Conservation (phyloP, 2,888 invertebrate genomes). For the Leucozona laternaria region DNA sequence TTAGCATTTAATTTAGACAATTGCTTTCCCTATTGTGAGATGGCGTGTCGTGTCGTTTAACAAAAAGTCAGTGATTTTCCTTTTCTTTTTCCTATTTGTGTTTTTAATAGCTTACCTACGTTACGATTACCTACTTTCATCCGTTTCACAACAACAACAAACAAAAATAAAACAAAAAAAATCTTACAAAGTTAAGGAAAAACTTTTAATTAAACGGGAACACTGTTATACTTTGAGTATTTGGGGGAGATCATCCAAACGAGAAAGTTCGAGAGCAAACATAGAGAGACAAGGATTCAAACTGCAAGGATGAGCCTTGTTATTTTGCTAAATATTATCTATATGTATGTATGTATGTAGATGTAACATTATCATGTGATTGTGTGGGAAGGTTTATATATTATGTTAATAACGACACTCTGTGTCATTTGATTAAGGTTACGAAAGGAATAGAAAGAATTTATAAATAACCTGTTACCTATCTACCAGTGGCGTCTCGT, state of each 20-base stretch:
- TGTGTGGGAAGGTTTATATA: constrained; percentile 14
- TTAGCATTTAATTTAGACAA: constrained; percentile 71
- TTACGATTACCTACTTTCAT: constrained; percentile 39
- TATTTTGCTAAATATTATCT: constrained; percentile 13
- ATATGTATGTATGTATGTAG: too few relatives aligned
- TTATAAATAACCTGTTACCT: too few relatives aligned
- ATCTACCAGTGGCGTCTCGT: too few relatives aligned
- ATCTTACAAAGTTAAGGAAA: constrained; percentile 52
- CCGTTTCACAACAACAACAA: constrained; percentile 15
- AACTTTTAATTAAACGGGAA: constrained; percentile 72
- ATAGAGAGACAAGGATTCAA: background rate
- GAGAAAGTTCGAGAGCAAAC: constrained; percentile 17
- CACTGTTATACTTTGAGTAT: constrained; percentile 46
- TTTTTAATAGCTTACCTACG: constrained; percentile 53
- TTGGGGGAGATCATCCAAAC: constrained; percentile 2
- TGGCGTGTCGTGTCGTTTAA: constrained; percentile 63
- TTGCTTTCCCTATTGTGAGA: constrained; percentile 50
- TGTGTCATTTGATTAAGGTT: background rate
- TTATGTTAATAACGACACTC: background rate
- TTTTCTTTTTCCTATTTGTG: constrained; percentile 25
- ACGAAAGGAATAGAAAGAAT: too few relatives aligned
- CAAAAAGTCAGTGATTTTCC: constrained; percentile 55
- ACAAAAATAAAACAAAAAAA: background rate
- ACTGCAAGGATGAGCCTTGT: constrained; percentile 23
- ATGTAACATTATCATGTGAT: constrained; percentile 27